Percentiles rank a stretch among this genome's conserved stretches.
Conservation (phyloP, 2,888 invertebrate species). For the Glyphotaelius pellucidus region DNA sequence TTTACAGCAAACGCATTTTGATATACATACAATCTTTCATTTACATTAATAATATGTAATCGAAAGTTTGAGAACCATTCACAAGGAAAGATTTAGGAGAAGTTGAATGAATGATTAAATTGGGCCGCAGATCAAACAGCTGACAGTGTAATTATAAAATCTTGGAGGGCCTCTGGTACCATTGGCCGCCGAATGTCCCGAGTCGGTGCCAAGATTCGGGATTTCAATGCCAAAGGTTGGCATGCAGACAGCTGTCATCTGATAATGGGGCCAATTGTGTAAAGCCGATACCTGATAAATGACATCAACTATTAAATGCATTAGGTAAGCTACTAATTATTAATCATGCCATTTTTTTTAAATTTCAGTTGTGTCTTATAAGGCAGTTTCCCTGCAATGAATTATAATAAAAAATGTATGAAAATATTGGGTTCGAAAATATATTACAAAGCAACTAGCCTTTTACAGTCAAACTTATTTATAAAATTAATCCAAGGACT, state of each 20-base stretch:
- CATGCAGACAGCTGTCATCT: slow-evolving; percentile 9
- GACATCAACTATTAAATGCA: not conserved
- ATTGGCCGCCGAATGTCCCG: not conserved
- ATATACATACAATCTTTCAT: not conserved
- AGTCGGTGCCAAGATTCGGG: slow-evolving; percentile 35
- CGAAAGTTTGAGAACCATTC: not conserved
- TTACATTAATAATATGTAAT: not conserved
- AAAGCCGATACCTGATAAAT: slow-evolving; percentile 26
- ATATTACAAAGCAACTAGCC: no score
- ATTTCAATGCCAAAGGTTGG: slow-evolving; percentile 61
- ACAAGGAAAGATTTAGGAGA: not conserved
- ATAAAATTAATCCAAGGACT: no score
- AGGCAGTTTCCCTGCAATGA: no score
- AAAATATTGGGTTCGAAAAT: no score
- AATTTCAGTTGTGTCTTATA: no score
- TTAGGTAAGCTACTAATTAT: no score
- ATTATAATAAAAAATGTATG: no score
- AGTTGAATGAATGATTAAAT: slow-evolving; percentile 28
- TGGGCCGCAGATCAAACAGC: not conserved
- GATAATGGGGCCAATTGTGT: slow-evolving; percentile 31
- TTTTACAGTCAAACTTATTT: no score
- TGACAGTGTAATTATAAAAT: slow-evolving; percentile 2
- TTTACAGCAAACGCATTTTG: not conserved
- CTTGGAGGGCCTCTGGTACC: not conserved
- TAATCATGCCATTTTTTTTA: no score